Conservation (phyloP, 2,113 vertebrate species). For the Sprattus sprattus region DNA sequence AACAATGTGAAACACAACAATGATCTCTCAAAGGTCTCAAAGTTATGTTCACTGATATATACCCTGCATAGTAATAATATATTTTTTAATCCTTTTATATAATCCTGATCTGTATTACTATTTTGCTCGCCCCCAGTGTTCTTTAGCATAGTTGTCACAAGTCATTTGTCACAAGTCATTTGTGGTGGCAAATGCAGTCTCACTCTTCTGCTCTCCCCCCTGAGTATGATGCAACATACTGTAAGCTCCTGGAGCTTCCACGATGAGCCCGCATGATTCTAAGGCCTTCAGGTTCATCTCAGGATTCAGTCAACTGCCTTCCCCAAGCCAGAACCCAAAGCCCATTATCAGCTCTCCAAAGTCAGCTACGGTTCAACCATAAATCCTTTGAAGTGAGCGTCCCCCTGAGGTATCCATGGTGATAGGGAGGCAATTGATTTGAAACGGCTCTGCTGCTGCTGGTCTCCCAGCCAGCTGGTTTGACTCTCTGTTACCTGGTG, state of each 20-base stretch:
- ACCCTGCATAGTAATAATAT: not conserved
- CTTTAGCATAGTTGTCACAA: too few species aligned
- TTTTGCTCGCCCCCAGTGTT: not conserved
- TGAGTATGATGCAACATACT: not conserved
- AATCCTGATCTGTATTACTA: not conserved
- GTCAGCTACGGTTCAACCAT: constrained; percentile 33
- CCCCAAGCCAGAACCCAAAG: not conserved
- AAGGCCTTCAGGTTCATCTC: not conserved
- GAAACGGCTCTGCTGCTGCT: constrained; percentile 41
- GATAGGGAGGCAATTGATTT: constrained; percentile 47
- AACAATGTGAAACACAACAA: too few species aligned
- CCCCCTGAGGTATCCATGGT: constrained; percentile 47
- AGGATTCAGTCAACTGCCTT: not conserved
- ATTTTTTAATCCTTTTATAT: not conserved
- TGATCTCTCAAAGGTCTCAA: too few species aligned
- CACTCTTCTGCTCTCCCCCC: not conserved
- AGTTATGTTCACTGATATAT: not conserved
- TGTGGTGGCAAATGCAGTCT: not conserved
- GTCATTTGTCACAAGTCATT: not conserved
- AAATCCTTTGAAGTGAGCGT: constrained; percentile 33
- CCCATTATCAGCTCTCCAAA: constrained; percentile 7
- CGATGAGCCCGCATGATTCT: not conserved
- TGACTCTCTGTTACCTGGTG: not conserved
- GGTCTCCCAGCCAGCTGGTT: not conserved
- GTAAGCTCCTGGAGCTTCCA: not conserved